Evolutionary conservation across 2,113 vertebrate species (phyloP).

Genomic region (Ahaetulla prasina): DNA sequence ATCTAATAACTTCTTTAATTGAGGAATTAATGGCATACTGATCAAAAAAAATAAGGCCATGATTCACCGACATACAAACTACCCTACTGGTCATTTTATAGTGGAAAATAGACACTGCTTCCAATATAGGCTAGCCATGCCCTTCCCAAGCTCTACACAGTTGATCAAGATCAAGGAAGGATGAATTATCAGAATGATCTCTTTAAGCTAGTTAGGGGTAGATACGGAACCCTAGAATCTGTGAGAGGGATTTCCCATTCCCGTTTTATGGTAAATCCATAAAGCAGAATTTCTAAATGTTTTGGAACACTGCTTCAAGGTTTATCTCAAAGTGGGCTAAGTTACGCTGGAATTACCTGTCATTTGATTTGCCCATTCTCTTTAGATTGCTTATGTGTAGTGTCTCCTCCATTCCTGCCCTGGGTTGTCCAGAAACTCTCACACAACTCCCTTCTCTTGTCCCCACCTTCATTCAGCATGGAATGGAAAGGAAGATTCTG

Average conservation of each 20-base stretch:
- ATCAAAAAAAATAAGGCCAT: background rate
- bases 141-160: background rate
- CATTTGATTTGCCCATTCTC: background rate
- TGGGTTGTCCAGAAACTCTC: background rate
- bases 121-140: background rate
- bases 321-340: background rate
- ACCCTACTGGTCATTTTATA: background rate
- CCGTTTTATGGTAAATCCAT: background rate
- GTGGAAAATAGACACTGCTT: background rate
- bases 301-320: background rate
- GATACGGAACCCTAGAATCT: background rate
- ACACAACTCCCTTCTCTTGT: background rate
- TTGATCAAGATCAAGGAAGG: background rate
- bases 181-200: background rate
- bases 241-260: background rate
- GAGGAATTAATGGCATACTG: background rate
- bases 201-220: background rate
- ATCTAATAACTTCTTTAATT: background rate
- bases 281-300: background rate
- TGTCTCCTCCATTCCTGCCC: background rate
- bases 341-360: background rate
- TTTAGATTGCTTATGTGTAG: background rate
- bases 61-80: background rate
- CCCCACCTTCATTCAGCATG: background rate
- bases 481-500: background rate